Conservation (phyloP, 2,113 vertebrate genomes). For the Sitta europaea region DNA sequence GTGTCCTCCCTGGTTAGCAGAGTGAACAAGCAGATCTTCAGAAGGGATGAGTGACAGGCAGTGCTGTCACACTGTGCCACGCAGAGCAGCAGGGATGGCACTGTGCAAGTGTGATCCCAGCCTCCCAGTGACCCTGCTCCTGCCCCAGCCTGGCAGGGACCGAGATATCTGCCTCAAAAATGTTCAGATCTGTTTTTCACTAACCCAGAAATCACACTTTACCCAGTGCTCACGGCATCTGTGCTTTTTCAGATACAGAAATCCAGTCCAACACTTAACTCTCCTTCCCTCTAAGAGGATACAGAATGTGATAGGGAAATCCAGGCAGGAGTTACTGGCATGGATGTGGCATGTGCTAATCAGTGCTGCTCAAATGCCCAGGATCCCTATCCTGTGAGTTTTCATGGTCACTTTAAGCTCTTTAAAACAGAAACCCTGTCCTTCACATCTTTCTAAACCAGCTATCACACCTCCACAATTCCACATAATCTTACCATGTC, state of each 20-base stretch:
- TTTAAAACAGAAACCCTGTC: not conserved
- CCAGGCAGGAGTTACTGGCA: not conserved
- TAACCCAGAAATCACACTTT: constrained; percentile 6
- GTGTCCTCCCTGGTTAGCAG: not conserved
- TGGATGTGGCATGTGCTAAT: constrained; percentile 4
- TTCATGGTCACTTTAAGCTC: constrained; percentile 33
- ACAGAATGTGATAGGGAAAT: not conserved
- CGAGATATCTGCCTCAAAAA: not conserved
- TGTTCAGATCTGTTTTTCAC: not conserved
- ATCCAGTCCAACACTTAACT: constrained; percentile 13
- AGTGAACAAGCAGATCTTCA: not conserved
- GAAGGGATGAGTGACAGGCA: not conserved
- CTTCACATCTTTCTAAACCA: constrained; percentile 18
- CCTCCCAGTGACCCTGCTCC: not conserved
- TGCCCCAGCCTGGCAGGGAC: not conserved
- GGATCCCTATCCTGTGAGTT: not conserved
- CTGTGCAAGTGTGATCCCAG: not conserved
- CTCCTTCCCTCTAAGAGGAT: not conserved
- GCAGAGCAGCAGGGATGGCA: not conserved
- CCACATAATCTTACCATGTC: constrained; percentile 6
- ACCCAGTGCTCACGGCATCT: not conserved
- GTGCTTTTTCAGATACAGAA: constrained; percentile 14
- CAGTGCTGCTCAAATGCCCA: not conserved
- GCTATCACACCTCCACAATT: constrained; percentile 36
- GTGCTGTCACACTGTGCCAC: not conserved